These are phyloP conservation scores for Colaptes auratus DNA, from an alignment of 2,113 vertebrate species.

Conservation along the genomic window DNA sequence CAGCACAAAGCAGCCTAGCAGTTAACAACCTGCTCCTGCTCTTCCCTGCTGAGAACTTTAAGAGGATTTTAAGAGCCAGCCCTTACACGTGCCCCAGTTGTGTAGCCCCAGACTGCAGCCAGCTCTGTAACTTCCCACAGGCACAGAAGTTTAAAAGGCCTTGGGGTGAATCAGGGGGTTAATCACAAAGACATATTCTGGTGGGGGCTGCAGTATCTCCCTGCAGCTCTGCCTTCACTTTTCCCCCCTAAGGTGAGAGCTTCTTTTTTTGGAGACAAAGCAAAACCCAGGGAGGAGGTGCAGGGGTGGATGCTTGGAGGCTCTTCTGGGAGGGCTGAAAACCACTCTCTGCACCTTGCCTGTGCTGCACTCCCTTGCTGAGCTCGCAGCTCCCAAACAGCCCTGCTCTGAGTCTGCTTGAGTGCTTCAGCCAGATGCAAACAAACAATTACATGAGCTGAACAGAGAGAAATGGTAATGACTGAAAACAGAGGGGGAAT, in stretches of 20 bases:
- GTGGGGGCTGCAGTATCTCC: background rate
- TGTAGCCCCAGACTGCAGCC: fast-evolving
- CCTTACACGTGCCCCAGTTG: fast-evolving
- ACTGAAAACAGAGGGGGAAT: background rate
- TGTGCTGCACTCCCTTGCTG: background rate
- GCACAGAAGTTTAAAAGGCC: background rate
- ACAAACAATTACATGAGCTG: background rate
- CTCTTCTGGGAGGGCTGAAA: background rate
- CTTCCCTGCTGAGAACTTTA: background rate
- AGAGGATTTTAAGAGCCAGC: background rate
- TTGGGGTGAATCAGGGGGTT: background rate
- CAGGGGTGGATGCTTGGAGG: background rate
- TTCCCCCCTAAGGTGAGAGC: background rate
- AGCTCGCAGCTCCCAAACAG: background rate
- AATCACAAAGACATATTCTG: background rate
- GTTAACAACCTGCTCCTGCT: fast-evolving
- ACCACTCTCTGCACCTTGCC: fast-evolving
- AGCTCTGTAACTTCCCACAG: too few relatives aligned
- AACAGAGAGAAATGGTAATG: background rate
- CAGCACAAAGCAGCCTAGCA: fast-evolving
- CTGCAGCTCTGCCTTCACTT: background rate
- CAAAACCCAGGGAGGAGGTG: background rate
- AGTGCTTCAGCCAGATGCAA: background rate
- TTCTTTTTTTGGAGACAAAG: background rate
- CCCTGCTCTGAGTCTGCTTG: background rate